Percentiles rank a stretch among this genome's conserved stretches.
phyloP scores from a whole-genome alignment of 2,888 invertebrate species.

The Campaea margaritaria region DNA sequence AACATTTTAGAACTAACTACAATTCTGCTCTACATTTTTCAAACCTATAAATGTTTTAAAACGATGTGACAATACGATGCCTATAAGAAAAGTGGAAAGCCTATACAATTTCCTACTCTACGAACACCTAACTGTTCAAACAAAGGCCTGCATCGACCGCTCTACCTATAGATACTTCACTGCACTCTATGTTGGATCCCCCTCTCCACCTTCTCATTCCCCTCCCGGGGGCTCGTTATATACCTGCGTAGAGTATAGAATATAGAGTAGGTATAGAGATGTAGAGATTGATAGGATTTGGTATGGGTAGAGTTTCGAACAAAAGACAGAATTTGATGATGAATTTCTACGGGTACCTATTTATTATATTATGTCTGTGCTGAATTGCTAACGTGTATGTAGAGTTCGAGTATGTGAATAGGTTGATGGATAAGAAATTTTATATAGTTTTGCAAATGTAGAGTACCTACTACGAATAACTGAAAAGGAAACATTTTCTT shows the following conservation, averaged over 20 bases:
- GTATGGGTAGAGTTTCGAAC: constrained; percentile 17
- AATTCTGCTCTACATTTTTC: no score
- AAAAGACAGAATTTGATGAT: constrained; percentile 19
- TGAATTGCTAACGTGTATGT: background rate
- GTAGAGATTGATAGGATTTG: constrained; percentile 18
- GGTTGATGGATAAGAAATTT: background rate
- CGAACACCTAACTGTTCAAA: constrained; percentile 53
- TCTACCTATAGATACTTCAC: constrained; percentile 44
- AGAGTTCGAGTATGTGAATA: background rate
- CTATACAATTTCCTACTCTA: constrained; percentile 17
- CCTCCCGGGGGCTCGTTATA: constrained; percentile 35
- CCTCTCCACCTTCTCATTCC: constrained; percentile 32
- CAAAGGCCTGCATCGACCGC: constrained; percentile 68
- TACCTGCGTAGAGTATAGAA: constrained; percentile 20
- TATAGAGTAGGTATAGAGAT: constrained; percentile 11
- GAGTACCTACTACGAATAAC: background rate
- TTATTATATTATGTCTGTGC: background rate
- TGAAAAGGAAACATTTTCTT: no score
- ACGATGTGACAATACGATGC: no score
- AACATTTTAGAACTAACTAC: no score
- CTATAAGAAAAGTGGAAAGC: background rate
- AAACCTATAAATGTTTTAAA: no score
- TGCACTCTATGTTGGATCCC: constrained; percentile 44
- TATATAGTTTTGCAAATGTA: background rate
- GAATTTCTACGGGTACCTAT: constrained; percentile 15